Evolutionary conservation across 1,140 invertebrate genomes (phyloP), one percentile per base, ranked within the genome.

Genomic region (Centruroides vittatus): DNA sequence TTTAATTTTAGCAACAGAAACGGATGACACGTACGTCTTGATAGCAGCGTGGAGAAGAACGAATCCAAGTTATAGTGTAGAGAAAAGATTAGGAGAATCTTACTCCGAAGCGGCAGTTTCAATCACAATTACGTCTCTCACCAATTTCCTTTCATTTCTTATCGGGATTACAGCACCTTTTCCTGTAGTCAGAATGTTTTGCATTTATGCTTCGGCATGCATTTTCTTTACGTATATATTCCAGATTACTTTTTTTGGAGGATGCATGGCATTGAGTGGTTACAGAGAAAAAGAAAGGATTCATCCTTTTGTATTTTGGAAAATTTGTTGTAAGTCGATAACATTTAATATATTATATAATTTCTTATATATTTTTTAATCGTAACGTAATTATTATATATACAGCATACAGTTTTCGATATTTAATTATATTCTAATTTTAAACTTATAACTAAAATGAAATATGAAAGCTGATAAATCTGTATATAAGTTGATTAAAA

Each of bases 41-140:
- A 75, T 97, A 64, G 92, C 92, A 0, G 89, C 91, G 0, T 95
- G 91, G 89, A 77, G 91, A 59, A 77, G 90, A 46, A 91, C 90
- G 0, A 83, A 85, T 1, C 81, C 85, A 11, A 83, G 86, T 67
- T 79, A 86, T 63, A 77, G 83, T 9, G 86, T 97, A 1, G 84
- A 86, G 0, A 84, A 90, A 70, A 76, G 92, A 47, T 87, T 97
- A 83, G 90, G 85, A 0, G 77, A 83, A 54, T 89, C 88, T 73
- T 80, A 96, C 69, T 89, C 88, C 55, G 89, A 93, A 73, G 93
- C 93, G 12, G 93, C 93, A 0, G 92, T 97, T 11, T 97, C 93
- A 3, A 95, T 98, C 60, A 97, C 93, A 36, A 96, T 98, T 63
- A 98, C 95, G 1, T 96, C 93, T 0, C 77, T 98, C n/a, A 98